These are phyloP conservation scores for Ceratitis capitata DNA, from an alignment of 1,140 invertebrate genomes.

Conservation along the genomic window DNA sequence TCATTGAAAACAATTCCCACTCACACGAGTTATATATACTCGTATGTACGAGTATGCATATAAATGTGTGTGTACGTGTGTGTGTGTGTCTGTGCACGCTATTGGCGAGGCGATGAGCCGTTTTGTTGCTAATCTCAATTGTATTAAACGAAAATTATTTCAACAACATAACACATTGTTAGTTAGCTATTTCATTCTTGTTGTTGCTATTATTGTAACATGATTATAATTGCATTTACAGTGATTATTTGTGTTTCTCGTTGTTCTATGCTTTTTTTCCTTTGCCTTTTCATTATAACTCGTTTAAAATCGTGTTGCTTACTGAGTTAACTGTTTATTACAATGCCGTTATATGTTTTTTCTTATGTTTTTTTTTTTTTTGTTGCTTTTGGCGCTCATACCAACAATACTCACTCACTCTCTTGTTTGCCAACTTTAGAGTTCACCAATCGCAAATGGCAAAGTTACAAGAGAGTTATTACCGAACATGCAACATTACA, in stretches of 20 bases:
- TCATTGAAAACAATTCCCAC: background rate
- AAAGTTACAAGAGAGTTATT: slow-evolving; percentile 41
- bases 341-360: background rate
- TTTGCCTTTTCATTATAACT: background rate
- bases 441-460: slow-evolving; percentile 5
- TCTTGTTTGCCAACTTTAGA: slow-evolving; percentile 6
- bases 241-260: slow-evolving; percentile 8
- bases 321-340: slow-evolving; percentile 1
- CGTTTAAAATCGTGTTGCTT: slow-evolving; percentile 1
- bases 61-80: background rate
- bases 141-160: slow-evolving; percentile 37
- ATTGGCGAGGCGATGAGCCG: background rate
- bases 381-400: background rate
- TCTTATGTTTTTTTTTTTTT: background rate
- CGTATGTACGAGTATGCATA: background rate
- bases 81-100: background rate
- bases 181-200: background rate
- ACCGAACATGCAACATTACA: background rate
- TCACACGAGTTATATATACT: background rate
- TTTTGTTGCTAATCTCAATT: slow-evolving; percentile 36
- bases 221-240: background rate
- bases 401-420: no score
- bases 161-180: background rate
- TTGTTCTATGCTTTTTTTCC: background rate
- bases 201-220: background rate